phyloP scores from a whole-genome alignment of 2,113 vertebrate species.

The Ahaetulla prasina region DNA sequence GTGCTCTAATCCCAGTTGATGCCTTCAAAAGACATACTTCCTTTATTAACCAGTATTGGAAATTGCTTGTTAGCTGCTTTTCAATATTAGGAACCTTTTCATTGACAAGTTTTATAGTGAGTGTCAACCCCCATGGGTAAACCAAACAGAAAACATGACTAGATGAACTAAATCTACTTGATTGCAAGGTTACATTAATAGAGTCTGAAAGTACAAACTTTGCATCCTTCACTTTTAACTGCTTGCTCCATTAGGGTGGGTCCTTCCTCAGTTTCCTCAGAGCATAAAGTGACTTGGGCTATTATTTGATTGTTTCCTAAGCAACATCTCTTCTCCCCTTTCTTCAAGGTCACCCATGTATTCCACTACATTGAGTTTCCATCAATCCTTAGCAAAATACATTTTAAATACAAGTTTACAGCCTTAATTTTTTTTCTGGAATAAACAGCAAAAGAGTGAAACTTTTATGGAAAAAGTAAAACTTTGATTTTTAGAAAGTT shows the following conservation, averaged over 20 bases:
- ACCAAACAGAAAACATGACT: neutral
- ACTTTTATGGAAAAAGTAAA: neutral
- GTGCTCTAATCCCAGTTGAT: neutral
- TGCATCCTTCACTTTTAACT: neutral
- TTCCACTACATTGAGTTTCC: neutral
- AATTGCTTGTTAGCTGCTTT: neutral
- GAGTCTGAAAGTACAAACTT: neutral
- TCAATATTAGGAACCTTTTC: neutral
- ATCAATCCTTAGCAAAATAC: neutral
- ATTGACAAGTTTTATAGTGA: neutral
- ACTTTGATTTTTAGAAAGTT: neutral
- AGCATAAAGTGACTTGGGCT: neutral
- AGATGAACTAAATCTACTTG: neutral
- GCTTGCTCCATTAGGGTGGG: neutral
- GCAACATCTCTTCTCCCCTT: neutral
- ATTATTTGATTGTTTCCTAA: neutral
- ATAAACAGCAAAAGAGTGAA: neutral
- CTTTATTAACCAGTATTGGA: neutral
- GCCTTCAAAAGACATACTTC: neutral
- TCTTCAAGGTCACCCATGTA: neutral
- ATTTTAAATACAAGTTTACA: neutral
- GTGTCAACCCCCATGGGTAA: neutral
- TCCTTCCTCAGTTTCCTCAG: neutral
- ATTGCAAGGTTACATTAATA: neutral
- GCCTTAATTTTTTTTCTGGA: neutral